Evolutionary conservation across 1,140 invertebrate genomes (phyloP).

Genomic region (Drosophila mayri): DNA sequence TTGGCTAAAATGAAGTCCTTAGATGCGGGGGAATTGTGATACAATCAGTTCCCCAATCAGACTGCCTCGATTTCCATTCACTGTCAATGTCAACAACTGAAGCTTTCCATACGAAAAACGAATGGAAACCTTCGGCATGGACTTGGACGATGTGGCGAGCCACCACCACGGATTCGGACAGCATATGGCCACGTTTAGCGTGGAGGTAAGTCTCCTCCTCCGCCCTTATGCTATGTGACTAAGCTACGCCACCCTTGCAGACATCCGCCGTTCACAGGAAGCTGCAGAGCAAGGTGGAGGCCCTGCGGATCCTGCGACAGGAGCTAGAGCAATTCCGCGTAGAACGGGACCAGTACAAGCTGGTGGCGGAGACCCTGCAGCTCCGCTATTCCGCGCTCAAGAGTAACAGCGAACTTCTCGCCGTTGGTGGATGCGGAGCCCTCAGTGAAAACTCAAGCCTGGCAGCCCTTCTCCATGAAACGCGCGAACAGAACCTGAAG

Average conservation of each 20-base stretch:
- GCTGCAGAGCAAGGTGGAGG: conserved; percentile 92
- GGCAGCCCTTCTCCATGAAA: conserved; percentile 86
- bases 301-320: conserved; percentile 90
- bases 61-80: conserved; percentile 12
- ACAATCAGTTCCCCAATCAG: conserved; percentile 3
- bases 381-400: conserved; percentile 87
- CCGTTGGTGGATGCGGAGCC: conserved; percentile 47
- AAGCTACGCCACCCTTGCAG: conserved; percentile 62
- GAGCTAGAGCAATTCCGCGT: conserved; percentile 92
- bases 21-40: conserved; percentile 26
- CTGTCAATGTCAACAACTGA: conserved; percentile 67
- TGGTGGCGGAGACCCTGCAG: conserved; percentile 92
- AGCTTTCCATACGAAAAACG: conserved; percentile 30
- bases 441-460: conserved; percentile 73
- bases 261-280: conserved; percentile 89
- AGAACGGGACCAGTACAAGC: conserved; percentile 92
- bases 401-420: conserved; percentile 76
- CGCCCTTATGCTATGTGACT: background rate
- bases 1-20: conserved; percentile 18
- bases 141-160: conserved; percentile 51
- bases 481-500: conserved; percentile 89
- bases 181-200: conserved; percentile 73
- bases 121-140: conserved; percentile 63
- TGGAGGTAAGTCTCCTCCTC: conserved; percentile 60
- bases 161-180: conserved; percentile 37